Percentiles rank a stretch among this genome's conserved stretches.
These are phyloP conservation scores for Malthinus seriepunctatus DNA, from an alignment of 2,888 invertebrate genomes.

Conservation along the genomic window DNA sequence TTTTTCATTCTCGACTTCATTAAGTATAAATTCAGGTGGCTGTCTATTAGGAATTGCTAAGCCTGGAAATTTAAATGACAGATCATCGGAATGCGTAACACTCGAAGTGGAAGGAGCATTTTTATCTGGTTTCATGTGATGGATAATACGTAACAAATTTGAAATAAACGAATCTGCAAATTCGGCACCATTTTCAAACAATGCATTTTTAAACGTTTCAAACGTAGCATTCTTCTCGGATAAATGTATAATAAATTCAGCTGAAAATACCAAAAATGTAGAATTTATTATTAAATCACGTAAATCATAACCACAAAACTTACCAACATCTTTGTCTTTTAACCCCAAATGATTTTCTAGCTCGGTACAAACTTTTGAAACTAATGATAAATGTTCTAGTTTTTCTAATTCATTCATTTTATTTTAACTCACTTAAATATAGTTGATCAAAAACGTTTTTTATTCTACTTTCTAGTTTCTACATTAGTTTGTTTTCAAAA, in stretches of 20 bases:
- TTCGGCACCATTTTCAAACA: constrained; percentile 5
- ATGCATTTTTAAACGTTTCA: neutral
- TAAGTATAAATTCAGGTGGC: constrained; percentile 54
- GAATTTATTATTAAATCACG: neutral
- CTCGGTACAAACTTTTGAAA: constrained; percentile 3
- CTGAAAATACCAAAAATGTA: constrained; percentile 2
- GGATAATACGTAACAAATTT: neutral
- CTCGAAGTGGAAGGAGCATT: constrained; percentile 11
- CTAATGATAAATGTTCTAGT: constrained; percentile 2
- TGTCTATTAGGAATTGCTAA: constrained; percentile 80
- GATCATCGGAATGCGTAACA: constrained; percentile 54
- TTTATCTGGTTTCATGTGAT: constrained; percentile 82
- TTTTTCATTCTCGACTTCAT: constrained; percentile 44
- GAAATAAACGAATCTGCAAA: neutral
- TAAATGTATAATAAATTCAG: constrained; percentile 1
- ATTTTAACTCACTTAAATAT: neutral
- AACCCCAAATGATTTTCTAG: neutral
- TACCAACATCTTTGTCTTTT: constrained; percentile 3
- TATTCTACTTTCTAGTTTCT: no score
- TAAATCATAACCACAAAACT: neutral
- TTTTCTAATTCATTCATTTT: constrained; percentile 2
- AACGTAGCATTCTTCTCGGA: neutral
- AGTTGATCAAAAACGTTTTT: no score
- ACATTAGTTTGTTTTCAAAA: no score
- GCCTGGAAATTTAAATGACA: constrained; percentile 77